These are phyloP conservation scores for Enteromius thamalakanensis DNA, from an alignment of 2,797 vertebrate species.

Conservation along the genomic window DNA sequence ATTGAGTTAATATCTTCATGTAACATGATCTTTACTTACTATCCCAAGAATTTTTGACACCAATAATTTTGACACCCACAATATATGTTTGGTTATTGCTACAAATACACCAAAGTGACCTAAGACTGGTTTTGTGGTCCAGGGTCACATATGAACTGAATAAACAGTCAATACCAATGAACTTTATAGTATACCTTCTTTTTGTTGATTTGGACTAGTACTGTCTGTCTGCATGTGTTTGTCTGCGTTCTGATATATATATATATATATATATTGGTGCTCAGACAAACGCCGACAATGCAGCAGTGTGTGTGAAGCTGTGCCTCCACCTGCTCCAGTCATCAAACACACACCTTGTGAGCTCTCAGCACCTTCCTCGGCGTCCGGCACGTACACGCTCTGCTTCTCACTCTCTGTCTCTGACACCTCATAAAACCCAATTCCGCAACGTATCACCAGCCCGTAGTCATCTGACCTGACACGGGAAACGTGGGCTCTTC, in stretches of 20 bases:
- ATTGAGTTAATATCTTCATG: too few relatives aligned
- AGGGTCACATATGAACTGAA: neutral
- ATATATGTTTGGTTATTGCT: too few relatives aligned
- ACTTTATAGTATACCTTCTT: neutral
- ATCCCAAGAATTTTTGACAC: too few relatives aligned
- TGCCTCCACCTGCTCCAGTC: slow-evolving; percentile 59
- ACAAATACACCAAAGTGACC: too few relatives aligned
- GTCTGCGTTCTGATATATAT: slow-evolving; percentile 27
- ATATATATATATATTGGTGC: slow-evolving; percentile 8
- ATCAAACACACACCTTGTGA: slow-evolving; percentile 46
- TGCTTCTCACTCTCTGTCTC: slow-evolving; percentile 11
- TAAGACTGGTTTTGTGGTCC: too few relatives aligned
- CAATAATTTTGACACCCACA: too few relatives aligned
- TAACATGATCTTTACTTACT: too few relatives aligned
- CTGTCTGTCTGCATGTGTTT: slow-evolving; percentile 19
- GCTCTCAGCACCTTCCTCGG: slow-evolving; percentile 14
- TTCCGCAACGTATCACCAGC: neutral
- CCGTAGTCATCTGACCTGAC: slow-evolving; percentile 4
- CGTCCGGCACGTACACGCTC: neutral
- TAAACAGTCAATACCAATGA: neutral
- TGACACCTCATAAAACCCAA: slow-evolving; percentile 28
- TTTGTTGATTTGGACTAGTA: neutral
- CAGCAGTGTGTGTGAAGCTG: slow-evolving; percentile 14
- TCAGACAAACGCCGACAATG: slow-evolving; percentile 25
- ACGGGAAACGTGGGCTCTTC: neutral